Conservation (phyloP, 2,113 vertebrate species). For the Aegypius monachus region DNA sequence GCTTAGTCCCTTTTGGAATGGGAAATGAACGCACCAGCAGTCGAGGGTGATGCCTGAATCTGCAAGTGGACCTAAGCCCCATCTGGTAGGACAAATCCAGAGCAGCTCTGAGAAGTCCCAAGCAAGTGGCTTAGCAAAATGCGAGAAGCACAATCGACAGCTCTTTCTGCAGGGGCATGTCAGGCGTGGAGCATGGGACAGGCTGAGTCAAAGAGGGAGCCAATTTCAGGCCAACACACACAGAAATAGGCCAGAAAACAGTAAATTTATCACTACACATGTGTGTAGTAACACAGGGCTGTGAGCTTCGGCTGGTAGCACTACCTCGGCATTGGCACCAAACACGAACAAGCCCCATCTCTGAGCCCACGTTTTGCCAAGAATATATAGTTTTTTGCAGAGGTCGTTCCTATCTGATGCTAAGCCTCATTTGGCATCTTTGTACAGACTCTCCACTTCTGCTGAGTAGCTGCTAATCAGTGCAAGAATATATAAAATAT, state of each 20-base stretch:
- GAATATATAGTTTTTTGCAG: not conserved
- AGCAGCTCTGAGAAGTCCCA: not conserved
- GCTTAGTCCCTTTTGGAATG: not conserved
- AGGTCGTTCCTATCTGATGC: not conserved
- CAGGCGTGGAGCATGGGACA: not conserved
- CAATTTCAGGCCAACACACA: not conserved
- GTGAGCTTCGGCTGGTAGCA: rapidly evolving
- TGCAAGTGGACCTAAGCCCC: rapidly evolving
- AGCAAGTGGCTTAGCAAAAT: no score
- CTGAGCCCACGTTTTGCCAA: not conserved
- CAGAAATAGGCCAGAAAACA: not conserved
- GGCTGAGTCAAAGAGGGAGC: not conserved
- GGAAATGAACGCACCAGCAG: rapidly evolving
- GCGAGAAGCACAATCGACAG: rapidly evolving
- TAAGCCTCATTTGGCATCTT: not conserved
- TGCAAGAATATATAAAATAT: not conserved
- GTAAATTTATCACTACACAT: rapidly evolving
- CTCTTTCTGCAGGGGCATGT: not conserved
- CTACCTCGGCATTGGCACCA: not conserved
- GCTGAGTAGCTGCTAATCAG: not conserved
- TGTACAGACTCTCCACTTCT: not conserved
- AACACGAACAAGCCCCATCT: not conserved
- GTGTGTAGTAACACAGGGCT: not conserved
- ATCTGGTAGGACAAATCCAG: not conserved
- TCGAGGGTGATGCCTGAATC: not conserved